Evolutionary conservation across 2,113 vertebrate species (phyloP).

Genomic region (Alaudala cheleensis): DNA sequence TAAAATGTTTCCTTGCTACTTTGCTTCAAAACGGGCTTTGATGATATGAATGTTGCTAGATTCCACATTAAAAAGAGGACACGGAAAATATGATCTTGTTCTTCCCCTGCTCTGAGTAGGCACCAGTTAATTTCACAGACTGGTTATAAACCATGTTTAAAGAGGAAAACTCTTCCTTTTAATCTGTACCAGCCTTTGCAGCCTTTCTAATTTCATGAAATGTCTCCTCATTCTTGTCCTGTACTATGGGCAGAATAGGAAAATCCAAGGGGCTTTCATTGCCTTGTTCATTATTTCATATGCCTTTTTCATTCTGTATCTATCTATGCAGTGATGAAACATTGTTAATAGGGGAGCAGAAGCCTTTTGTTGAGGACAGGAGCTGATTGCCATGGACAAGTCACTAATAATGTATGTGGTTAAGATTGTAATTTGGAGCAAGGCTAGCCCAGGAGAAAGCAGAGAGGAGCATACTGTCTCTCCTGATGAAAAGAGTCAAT

Average conservation of each 20-base stretch:
- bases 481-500: not conserved
- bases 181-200: constrained; percentile 58
- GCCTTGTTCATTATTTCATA: constrained; percentile 34
- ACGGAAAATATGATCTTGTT: not conserved
- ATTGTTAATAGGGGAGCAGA: constrained; percentile 18
- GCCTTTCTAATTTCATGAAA: constrained; percentile 64
- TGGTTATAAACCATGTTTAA: constrained; percentile 52
- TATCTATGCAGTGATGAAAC: constrained; percentile 28
- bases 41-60: not conserved
- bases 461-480: not conserved
- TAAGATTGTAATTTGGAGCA: constrained; percentile 16
- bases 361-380: constrained; percentile 41
- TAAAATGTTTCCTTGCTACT: not conserved
- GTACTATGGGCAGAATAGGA: constrained; percentile 33
- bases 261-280: constrained; percentile 55
- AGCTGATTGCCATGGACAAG: constrained; percentile 38
- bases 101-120: not conserved
- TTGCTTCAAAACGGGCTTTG: not conserved
- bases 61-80: not conserved
- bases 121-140: constrained; percentile 61
- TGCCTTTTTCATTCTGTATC: constrained; percentile 48
- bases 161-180: constrained; percentile 57
- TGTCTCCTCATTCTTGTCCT: constrained; percentile 55
- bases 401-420: constrained; percentile 44
- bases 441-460: not conserved